phyloP scores from a whole-genome alignment of 1,140 invertebrate genomes.

The Nasonia longicornis region DNA sequence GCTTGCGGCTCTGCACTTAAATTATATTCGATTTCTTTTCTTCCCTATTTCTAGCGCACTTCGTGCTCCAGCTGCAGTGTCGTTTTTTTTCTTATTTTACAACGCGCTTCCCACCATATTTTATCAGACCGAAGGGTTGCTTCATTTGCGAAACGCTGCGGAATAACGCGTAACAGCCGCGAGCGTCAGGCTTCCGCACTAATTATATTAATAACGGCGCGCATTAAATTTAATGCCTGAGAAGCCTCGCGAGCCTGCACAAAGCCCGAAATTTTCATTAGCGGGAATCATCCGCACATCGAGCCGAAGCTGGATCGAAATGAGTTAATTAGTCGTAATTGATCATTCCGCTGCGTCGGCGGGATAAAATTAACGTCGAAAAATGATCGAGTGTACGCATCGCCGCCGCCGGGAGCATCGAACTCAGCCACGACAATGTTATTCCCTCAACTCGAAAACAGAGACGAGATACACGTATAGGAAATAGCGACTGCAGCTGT shows the following conservation, averaged over 20 bases:
- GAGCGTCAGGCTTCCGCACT: not conserved
- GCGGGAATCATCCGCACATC: not conserved
- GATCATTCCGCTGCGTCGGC: too few species aligned
- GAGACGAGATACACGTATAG: not conserved
- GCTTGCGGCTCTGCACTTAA: slow-evolving; percentile 11
- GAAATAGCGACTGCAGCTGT: not conserved
- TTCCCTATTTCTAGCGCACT: not conserved
- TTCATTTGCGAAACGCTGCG: not conserved
- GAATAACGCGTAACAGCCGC: too few species aligned
- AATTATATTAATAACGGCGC: not conserved
- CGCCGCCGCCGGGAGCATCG: too few species aligned
- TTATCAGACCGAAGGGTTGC: not conserved
- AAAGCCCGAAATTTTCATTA: not conserved
- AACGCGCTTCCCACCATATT: too few species aligned
- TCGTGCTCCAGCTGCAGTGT: not conserved
- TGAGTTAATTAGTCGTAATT: not conserved
- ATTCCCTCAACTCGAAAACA: not conserved
- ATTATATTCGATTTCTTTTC: slow-evolving; percentile 28
- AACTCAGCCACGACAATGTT: too few species aligned
- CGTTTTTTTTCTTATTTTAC: slow-evolving; percentile 1
- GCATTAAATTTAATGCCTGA: too few species aligned
- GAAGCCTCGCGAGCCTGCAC: too few species aligned
- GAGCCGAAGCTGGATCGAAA: not conserved
- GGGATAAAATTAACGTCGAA: too few species aligned
- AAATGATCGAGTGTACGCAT: too few species aligned